Evolutionary conservation across 2,888 invertebrate genomes (phyloP).

Genomic region (Tillus elongatus): DNA sequence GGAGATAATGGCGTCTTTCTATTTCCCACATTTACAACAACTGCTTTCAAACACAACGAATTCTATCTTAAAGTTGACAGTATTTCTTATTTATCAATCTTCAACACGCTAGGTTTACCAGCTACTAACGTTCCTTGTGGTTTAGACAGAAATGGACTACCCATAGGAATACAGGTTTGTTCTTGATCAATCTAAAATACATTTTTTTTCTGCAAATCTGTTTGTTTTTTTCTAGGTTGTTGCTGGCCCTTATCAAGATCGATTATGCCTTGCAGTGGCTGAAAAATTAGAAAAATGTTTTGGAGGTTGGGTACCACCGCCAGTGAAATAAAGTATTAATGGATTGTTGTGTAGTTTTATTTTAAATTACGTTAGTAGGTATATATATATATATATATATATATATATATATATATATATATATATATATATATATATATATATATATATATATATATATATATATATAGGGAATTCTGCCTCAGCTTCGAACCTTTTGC

Average conservation of each 20-base stretch:
- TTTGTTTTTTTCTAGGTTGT: conserved; percentile 48
- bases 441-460: too few relatives aligned
- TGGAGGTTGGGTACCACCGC: conserved; percentile 70
- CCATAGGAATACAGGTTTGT: conserved; percentile 65
- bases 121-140: conserved; percentile 68
- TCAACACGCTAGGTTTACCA: conserved; percentile 68
- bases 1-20: conserved; percentile 63
- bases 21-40: conserved; percentile 57
- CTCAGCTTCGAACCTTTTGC: too few relatives aligned
- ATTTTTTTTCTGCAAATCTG: too few relatives aligned
- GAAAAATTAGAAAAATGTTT: conserved; percentile 65
- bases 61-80: conserved; percentile 51
- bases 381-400: too few relatives aligned
- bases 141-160: conserved; percentile 52
- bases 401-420: too few relatives aligned
- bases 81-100: conserved; percentile 54
- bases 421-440: too few relatives aligned
- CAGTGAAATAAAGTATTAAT: too few relatives aligned
- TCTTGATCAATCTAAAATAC: too few relatives aligned
- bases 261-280: conserved; percentile 72
- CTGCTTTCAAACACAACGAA: conserved; percentile 58
- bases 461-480: too few relatives aligned
- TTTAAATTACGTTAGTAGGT: too few relatives aligned
- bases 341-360: too few relatives aligned
- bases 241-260: conserved; percentile 66